These are phyloP conservation scores for Oenanthe melanoleuca DNA, from an alignment of 2,113 vertebrate genomes.

Conservation along the genomic window DNA sequence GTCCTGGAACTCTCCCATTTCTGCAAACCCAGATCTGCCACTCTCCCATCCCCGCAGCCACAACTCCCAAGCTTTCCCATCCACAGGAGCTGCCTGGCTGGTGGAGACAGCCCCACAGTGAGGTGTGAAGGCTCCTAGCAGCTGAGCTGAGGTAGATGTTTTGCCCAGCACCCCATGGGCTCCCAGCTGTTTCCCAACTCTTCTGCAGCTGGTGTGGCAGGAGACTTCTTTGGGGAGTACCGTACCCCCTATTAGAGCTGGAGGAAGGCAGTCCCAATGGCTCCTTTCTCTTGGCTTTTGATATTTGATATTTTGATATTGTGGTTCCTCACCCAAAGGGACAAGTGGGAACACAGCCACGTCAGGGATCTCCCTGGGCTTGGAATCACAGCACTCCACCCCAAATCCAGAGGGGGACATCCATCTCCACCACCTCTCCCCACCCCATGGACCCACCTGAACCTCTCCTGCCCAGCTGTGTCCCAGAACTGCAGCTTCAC, in stretches of 20 bases:
- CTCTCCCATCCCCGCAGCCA: background rate
- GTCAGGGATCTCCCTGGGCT: accelerated
- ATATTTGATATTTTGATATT: background rate
- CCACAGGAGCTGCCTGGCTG: background rate
- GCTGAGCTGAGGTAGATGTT: background rate
- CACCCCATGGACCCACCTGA: conserved; percentile 72
- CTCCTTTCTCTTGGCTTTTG: background rate
- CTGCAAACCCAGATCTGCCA: background rate
- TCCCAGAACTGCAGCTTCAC: conserved; percentile 93
- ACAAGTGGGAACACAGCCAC: too few relatives aligned
- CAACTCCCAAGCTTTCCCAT: background rate
- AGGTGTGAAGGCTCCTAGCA: background rate
- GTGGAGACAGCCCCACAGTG: background rate
- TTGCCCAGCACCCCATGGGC: background rate
- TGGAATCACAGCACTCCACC: background rate
- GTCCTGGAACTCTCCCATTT: background rate
- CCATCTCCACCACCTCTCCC: background rate
- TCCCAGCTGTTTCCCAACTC: background rate
- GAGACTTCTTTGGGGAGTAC: too few relatives aligned
- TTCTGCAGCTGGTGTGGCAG: too few relatives aligned
- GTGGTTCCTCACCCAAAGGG: background rate
- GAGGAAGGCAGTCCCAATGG: background rate
- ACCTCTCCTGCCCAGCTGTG: conserved; percentile 87
- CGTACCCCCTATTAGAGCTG: background rate
- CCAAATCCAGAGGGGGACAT: background rate